A percentile compares a stretch with the other conserved stretches of the same genome.
Conservation (phyloP, 2,113 vertebrate species). For the Gymnarchus niloticus region DNA sequence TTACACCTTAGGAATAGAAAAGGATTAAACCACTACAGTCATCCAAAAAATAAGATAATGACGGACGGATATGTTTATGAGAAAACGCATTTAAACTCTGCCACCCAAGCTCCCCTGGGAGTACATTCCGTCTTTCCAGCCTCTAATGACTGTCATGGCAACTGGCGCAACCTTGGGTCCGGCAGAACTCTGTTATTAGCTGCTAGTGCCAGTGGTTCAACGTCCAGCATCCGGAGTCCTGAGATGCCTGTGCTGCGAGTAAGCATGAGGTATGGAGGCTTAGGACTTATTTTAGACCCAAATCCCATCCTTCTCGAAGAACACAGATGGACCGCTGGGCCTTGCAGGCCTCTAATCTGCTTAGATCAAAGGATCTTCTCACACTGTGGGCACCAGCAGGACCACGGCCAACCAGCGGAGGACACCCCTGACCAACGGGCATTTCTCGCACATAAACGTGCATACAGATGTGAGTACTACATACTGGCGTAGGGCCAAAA, state of each 20-base stretch:
- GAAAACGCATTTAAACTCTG: slow-evolving; percentile 38
- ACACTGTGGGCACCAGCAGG: slow-evolving; percentile 28
- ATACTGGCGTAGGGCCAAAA: not conserved
- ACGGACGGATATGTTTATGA: slow-evolving; percentile 18
- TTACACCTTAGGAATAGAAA: not conserved
- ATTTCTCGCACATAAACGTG: not conserved
- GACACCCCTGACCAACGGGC: not conserved
- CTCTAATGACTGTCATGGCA: slow-evolving; percentile 73
- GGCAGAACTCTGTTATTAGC: slow-evolving; percentile 57
- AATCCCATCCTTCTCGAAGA: slow-evolving; percentile 63
- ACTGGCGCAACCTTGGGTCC: slow-evolving; percentile 61
- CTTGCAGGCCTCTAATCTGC: slow-evolving; percentile 64
- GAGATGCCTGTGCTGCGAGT: slow-evolving; percentile 58
- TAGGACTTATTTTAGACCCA: slow-evolving; percentile 66
- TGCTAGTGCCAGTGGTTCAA: slow-evolving; percentile 48
- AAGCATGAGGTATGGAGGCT: slow-evolving; percentile 61
- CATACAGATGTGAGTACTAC: not conserved
- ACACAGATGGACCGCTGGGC: slow-evolving; percentile 44
- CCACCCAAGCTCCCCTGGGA: slow-evolving; percentile 50
- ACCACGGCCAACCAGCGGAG: not conserved
- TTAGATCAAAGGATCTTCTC: slow-evolving; percentile 65
- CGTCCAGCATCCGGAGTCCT: slow-evolving; percentile 53
- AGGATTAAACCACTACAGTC: not conserved
- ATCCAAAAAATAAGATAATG: not conserved
- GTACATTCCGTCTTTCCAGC: slow-evolving; percentile 62